A percentile compares a stretch with the other conserved stretches of the same genome.
These are phyloP conservation scores for Pinna nobilis DNA, from an alignment of 1,140 invertebrate species.

Conservation along the genomic window DNA sequence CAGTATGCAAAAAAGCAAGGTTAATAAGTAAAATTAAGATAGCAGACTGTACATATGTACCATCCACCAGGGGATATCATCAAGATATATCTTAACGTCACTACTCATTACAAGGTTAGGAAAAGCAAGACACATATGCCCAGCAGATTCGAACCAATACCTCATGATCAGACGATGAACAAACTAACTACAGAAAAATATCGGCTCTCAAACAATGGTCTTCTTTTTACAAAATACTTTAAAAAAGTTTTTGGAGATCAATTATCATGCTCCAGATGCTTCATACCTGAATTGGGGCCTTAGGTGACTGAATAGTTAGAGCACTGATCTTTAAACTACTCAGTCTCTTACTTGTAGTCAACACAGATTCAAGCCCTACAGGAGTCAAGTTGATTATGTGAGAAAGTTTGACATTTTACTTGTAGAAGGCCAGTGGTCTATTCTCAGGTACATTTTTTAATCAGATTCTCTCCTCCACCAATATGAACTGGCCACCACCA, in stretches of 20 bases:
- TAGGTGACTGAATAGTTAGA: not conserved
- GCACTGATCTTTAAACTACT: too few species aligned
- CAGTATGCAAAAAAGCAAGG: not conserved
- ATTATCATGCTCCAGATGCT: not conserved
- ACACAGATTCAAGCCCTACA: not conserved
- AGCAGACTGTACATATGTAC: not conserved
- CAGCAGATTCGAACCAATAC: too few species aligned
- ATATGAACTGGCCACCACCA: not conserved
- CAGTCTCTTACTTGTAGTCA: too few species aligned
- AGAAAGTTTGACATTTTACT: too few species aligned
- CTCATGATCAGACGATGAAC: too few species aligned
- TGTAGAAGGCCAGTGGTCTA: too few species aligned
- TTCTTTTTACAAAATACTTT: too few species aligned
- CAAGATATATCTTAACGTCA: not conserved
- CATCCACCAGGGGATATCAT: not conserved
- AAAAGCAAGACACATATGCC: too few species aligned
- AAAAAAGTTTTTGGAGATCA: too few species aligned
- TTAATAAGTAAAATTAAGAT: not conserved
- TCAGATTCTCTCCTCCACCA: not conserved
- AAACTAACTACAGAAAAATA: too few species aligned
- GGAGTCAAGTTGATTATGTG: too few species aligned
- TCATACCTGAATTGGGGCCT: not conserved
- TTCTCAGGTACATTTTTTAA: not conserved
- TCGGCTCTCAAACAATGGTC: too few species aligned
- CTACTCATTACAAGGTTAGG: not conserved